Conservation (phyloP, 1,140 invertebrate species). For the Formica exsecta region DNA sequence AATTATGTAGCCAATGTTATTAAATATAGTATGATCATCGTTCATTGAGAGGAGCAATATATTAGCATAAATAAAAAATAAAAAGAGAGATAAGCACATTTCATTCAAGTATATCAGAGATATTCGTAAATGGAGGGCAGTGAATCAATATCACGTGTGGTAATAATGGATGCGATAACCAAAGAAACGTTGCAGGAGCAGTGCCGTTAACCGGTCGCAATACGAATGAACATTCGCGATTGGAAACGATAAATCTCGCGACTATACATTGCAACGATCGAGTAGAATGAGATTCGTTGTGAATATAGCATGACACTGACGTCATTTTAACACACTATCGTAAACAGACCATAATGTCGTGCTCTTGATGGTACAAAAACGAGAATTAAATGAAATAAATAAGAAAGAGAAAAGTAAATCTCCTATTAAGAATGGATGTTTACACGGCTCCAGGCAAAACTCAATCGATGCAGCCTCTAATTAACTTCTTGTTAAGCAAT, state of each 20-base stretch:
- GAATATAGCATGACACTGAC: constrained; percentile 26
- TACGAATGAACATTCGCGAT: constrained; percentile 9
- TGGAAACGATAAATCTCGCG: constrained; percentile 15
- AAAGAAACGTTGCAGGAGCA: constrained; percentile 45
- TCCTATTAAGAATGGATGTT: constrained; percentile 45
- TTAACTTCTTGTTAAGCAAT: constrained; percentile 57
- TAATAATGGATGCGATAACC: constrained; percentile 50
- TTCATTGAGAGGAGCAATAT: background rate
- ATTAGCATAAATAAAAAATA: constrained; percentile 25
- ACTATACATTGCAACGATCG: background rate
- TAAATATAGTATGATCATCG: background rate
- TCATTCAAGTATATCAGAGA: constrained; percentile 20
- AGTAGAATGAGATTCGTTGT: background rate
- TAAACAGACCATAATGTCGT: constrained; percentile 44
- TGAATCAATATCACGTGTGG: constrained; percentile 43
- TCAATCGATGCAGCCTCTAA: constrained; percentile 60
- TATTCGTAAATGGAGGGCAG: constrained; percentile 13
- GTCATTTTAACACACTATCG: background rate
- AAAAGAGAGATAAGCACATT: constrained; percentile 3
- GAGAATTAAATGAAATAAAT: constrained; percentile 7
- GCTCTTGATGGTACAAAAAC: background rate
- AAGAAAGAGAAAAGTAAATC: constrained; percentile 16
- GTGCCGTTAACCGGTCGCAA: constrained; percentile 25
- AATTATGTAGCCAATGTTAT: background rate
- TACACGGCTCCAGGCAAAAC: background rate